phyloP scores from a whole-genome alignment of 1,140 invertebrate genomes.

The Paralvinella palmiformis region DNA sequence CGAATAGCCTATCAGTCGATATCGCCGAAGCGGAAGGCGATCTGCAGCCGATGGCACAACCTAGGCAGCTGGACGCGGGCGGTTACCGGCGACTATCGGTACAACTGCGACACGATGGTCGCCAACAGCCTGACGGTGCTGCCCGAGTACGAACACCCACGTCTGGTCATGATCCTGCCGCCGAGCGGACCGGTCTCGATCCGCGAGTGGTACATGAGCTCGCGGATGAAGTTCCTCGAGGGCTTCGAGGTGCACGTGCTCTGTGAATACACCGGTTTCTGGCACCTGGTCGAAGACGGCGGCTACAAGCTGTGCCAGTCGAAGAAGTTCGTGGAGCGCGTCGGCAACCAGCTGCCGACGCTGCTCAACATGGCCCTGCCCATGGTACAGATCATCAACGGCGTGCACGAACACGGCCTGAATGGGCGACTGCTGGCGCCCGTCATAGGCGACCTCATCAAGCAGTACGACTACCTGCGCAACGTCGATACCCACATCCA shows the following conservation, averaged over 20 bases:
- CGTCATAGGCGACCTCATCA: conserved; percentile 18
- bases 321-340: background rate
- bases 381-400: conserved; percentile 22
- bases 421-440: conserved; percentile 19
- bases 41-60: conserved; percentile 23
- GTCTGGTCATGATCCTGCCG: conserved; percentile 19
- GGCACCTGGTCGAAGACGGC: conserved; percentile 19
- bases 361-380: conserved; percentile 15
- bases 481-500: conserved; percentile 14
- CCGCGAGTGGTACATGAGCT: conserved; percentile 21
- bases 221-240: conserved; percentile 18
- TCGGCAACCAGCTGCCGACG: conserved; percentile 15
- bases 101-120: conserved; percentile 6
- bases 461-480: conserved; percentile 21
- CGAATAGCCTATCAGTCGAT: conserved; percentile 17
- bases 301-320: conserved; percentile 17
- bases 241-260: conserved; percentile 22
- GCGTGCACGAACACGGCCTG: conserved; percentile 17
- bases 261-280: conserved; percentile 21
- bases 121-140: conserved; percentile 12
- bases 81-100: conserved; percentile 20
- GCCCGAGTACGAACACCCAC: conserved; percentile 21
- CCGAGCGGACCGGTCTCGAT: conserved; percentile 16
- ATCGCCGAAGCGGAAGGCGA: conserved; percentile 15
- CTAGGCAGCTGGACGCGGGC: conserved; percentile 22